Percentiles rank a stretch among this genome's conserved stretches.
These are phyloP conservation scores for Orthosia incerta DNA, from an alignment of 2,888 invertebrate species.

Conservation along the genomic window DNA sequence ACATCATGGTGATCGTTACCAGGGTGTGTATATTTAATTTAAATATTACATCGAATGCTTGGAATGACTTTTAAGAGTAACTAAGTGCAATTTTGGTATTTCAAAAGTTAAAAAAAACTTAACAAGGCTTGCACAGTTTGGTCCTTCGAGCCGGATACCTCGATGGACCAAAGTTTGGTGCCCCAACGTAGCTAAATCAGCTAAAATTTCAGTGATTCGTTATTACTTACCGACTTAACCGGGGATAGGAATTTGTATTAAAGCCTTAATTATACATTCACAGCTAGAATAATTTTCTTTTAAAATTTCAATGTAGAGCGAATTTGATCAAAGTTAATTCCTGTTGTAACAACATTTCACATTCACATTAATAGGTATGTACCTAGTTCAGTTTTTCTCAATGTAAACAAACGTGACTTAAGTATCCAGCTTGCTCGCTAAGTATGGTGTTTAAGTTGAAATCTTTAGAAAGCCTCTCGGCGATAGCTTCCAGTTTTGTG, in stretches of 20 bases:
- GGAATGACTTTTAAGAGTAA: not conserved
- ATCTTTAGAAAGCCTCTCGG: constrained; percentile 68
- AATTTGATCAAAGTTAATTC: not conserved
- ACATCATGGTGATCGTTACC: constrained; percentile 95
- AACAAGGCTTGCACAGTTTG: too few species aligned
- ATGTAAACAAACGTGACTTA: constrained; percentile 35
- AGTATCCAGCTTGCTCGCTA: constrained; percentile 4
- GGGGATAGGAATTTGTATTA: not conserved
- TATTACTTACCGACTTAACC: not conserved
- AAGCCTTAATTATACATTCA: not conserved
- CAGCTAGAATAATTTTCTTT: not conserved
- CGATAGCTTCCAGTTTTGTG: constrained; percentile 51
- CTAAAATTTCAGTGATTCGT: not conserved
- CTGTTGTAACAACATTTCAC: not conserved
- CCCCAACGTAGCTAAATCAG: not conserved
- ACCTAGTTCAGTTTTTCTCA: not conserved
- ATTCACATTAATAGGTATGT: not conserved
- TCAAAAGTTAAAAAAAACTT: too few species aligned
- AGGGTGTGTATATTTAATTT: constrained; percentile 90
- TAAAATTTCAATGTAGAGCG: not conserved
- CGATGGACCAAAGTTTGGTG: not conserved
- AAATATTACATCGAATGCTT: not conserved
- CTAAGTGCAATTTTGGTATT: not conserved
- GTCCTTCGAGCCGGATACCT: not conserved
- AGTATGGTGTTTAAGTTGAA: constrained; percentile 61